phyloP scores from a whole-genome alignment of 2,113 vertebrate genomes.

The Ivindomyrus marchei region DNA sequence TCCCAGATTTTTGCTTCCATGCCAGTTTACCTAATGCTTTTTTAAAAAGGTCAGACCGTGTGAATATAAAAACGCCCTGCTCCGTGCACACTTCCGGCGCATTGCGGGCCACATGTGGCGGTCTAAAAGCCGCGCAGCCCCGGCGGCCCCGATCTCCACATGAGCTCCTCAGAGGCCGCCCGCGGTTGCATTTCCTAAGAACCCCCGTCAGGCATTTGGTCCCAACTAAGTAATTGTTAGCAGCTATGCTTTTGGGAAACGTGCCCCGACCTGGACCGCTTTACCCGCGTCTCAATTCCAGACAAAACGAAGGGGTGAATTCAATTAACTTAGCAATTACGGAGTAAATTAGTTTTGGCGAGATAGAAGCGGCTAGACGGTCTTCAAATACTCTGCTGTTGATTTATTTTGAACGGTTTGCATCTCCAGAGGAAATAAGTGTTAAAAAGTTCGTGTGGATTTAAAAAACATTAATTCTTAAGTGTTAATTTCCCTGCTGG shows the following conservation, averaged over 20 bases:
- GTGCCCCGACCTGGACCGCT: not conserved
- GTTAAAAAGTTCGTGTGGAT: not conserved
- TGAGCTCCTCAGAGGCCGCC: not conserved
- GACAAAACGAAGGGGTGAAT: not conserved
- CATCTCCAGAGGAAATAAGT: not conserved
- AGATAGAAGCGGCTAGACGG: not conserved
- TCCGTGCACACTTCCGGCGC: not conserved
- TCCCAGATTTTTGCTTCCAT: not conserved
- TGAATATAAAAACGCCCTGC: not conserved
- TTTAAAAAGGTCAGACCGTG: not conserved
- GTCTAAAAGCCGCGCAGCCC: not conserved
- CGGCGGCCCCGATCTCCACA: not conserved
- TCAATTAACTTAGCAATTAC: slow-evolving; percentile 12
- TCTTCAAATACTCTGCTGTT: not conserved
- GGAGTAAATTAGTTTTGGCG: not conserved
- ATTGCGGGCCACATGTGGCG: not conserved
- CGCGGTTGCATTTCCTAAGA: not conserved
- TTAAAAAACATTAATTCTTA: not conserved
- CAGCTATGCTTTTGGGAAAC: not conserved
- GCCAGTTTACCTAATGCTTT: not conserved
- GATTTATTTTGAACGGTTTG: not conserved
- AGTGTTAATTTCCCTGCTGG: not conserved
- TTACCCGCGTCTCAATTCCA: not conserved
- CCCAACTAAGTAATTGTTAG: not conserved
- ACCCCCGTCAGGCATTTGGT: not conserved